Base-by-base conservation (phyloP, 2,888 invertebrate genomes). In the Drosophila paramelanica region DNA sequence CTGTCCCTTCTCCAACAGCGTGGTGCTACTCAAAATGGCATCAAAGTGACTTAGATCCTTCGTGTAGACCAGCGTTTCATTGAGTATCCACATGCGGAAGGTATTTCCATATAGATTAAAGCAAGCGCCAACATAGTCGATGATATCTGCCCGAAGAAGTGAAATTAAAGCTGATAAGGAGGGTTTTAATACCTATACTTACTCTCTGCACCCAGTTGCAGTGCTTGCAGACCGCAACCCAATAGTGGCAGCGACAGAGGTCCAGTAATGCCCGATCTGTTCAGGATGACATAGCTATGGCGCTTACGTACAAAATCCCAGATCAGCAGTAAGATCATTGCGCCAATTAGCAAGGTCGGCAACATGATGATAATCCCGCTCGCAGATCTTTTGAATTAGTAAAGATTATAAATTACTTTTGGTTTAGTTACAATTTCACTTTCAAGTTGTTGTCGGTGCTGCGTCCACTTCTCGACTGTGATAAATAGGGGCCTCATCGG, bases 21-120 rank as follows among this genome's bases (percentile, higher is more conserved):
- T 88, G 20, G 87, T 84, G 61, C 90, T 91, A 33, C 67, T 74
- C 3, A 91, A 51, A 38, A 92, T 73, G 68, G 92, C 91, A 90
- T 94, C 93, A n/a, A 93, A 90, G 50, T 79, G 56, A 0, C 50
- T 92, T 0, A 93, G 90, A 75, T 93, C 93, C 20, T 84, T 90
- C 11, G 89, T 73, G 8, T 93, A 52, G 1, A 94, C 72, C 56
- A 92, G 91, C 7, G 93, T 90, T 0, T 92, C 81, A 5, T 92
- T 92, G 25, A 94, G 91, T 31, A 93, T 91, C 89, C 93, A 93
- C 33, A 93, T 83, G 52, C 90, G 90, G 68, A 77, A 92, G 1
- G 90, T 90, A n/a, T 91, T 90, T 8, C 93, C 93, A 78, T 93
- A 93, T 49, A 89, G 86, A 2, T 83, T 47, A 36, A 83, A 81